phyloP scores from a whole-genome alignment of 2,797 vertebrate species.

The Capromys pilorides region DNA sequence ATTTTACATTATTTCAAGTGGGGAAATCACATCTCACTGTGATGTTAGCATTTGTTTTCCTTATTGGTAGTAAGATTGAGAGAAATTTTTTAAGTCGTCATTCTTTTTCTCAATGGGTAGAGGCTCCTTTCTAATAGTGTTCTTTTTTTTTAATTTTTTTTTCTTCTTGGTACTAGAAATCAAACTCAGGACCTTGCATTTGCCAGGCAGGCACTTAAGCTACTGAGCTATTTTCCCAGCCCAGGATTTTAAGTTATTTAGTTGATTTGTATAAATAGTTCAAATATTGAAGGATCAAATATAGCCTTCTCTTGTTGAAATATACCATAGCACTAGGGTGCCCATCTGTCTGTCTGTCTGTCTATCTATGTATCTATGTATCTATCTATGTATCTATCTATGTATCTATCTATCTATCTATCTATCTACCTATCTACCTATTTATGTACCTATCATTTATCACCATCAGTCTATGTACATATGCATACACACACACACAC shows the following conservation, averaged over 20 bases:
- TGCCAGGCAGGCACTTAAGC: no score
- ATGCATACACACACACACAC: not conserved
- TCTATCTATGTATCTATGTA: not conserved
- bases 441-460: not conserved
- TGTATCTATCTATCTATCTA: not conserved
- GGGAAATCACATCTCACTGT: not conserved
- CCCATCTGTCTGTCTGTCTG: not conserved
- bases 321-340: not conserved
- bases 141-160: not conserved
- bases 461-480: not conserved
- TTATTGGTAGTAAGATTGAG: not conserved
- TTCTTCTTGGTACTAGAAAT: no score
- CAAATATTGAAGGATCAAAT: slow-evolving; percentile 37
- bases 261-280: not conserved
- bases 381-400: not conserved
- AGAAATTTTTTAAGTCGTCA: not conserved
- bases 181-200: no score
- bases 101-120: not conserved
- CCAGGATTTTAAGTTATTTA: not conserved
- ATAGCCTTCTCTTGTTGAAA: not conserved
- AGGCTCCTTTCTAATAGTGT: not conserved
- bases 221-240: no score
- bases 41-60: slow-evolving; percentile 31
- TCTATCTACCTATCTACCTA: not conserved
- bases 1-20: not conserved